phyloP scores from a whole-genome alignment of 37 sponge, comb jelly and placozoan species.

The Cladorhizidae sp. region DNA sequence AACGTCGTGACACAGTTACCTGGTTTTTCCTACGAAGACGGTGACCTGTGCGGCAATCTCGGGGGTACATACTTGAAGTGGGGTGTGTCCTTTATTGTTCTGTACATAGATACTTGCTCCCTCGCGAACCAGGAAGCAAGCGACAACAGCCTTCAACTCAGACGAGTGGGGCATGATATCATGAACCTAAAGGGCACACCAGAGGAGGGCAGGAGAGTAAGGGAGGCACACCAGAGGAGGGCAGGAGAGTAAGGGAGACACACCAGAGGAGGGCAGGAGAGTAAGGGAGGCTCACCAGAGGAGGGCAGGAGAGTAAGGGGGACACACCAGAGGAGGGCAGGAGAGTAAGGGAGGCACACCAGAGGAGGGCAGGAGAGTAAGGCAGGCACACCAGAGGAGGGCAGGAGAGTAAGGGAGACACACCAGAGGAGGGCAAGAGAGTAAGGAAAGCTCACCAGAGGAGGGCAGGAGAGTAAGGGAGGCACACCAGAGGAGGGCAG shows the following conservation, averaged over 20 bases:
- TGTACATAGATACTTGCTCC: slow-evolving; percentile 70
- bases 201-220: background rate
- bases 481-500: too few relatives aligned
- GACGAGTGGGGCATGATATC: background rate
- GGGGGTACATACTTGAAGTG: slow-evolving; percentile 67
- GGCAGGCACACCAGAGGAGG: too few relatives aligned
- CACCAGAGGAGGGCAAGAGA: too few relatives aligned
- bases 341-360: too few relatives aligned
- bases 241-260: background rate
- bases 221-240: background rate
- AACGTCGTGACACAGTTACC: too few relatives aligned
- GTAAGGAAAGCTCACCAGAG: too few relatives aligned
- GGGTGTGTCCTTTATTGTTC: slow-evolving; percentile 74
- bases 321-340: too few relatives aligned
- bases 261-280: background rate
- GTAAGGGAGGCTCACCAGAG: background rate
- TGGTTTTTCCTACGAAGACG: background rate
- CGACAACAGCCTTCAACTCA: slow-evolving; percentile 41
- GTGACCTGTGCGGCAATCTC: slow-evolving; percentile 34
- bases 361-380: too few relatives aligned
- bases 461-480: too few relatives aligned
- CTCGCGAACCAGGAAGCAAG: slow-evolving; percentile 87
- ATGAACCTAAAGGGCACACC: slow-evolving; percentile 5
- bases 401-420: too few relatives aligned
- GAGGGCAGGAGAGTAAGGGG: too few relatives aligned